Conservation (phyloP, 2,888 invertebrate genomes). For the Pseudococcus viburni region DNA sequence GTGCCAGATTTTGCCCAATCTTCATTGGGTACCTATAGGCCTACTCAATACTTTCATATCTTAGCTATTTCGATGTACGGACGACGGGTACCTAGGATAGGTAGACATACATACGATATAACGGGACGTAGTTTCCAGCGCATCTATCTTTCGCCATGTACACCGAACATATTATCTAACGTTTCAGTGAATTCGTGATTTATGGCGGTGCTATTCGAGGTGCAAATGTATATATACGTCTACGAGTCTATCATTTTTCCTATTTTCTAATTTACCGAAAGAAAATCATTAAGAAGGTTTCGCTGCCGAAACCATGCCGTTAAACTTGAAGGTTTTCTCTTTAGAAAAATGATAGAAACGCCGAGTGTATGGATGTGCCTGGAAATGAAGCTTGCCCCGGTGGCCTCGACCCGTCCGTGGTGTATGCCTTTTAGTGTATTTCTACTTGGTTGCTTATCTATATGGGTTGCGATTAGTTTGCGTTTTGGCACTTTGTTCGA, state of each 20-base stretch:
- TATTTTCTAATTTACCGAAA: slow-evolving; percentile 36
- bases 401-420: background rate
- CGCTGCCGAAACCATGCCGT: slow-evolving; percentile 1
- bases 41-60: too few species aligned
- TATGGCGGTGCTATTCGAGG: slow-evolving; percentile 31
- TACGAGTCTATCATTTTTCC: slow-evolving; percentile 34
- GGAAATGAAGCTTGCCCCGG: background rate
- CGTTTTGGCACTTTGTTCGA: slow-evolving; percentile 14
- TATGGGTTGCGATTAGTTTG: background rate
- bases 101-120: background rate
- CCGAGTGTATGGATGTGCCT: background rate
- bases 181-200: slow-evolving; percentile 43
- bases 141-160: slow-evolving; percentile 35
- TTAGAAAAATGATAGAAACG: slow-evolving; percentile 19
- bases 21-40: too few species aligned
- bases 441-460: slow-evolving; percentile 28
- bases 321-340: slow-evolving; percentile 14
- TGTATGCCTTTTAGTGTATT: slow-evolving; percentile 4
- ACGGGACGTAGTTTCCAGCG: background rate
- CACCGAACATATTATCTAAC: slow-evolving; percentile 36
- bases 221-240: slow-evolving; percentile 11
- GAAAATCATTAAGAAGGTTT: slow-evolving; percentile 32
- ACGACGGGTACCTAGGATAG: too few species aligned
- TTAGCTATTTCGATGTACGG: too few species aligned
- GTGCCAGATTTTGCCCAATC: too few species aligned